These are phyloP conservation scores for Ptychadena robeensis DNA, from an alignment of 2,797 vertebrate genomes.

Conservation along the genomic window DNA sequence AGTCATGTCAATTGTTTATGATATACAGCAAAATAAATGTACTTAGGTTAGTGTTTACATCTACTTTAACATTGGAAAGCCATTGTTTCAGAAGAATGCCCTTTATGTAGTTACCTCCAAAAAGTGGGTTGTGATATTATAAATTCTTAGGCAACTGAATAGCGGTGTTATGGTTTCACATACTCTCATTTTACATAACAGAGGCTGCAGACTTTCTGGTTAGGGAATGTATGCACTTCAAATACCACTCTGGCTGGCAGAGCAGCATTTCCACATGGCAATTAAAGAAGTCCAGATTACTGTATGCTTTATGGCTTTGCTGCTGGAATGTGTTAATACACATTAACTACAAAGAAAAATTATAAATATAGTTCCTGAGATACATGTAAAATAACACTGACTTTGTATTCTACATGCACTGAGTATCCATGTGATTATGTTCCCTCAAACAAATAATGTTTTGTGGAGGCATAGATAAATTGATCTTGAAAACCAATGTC, in stretches of 20 bases:
- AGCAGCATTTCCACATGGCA: background rate
- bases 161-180: background rate
- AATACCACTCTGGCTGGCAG: background rate
- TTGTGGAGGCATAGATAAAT: background rate
- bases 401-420: background rate
- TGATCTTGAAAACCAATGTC: background rate
- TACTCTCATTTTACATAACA: background rate
- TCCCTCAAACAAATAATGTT: no score
- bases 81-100: no score
- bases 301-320: background rate
- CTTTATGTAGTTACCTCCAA: no score
- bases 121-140: no score
- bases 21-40: no score
- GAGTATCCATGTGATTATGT: background rate
- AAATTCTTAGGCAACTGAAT: background rate
- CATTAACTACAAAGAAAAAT: background rate
- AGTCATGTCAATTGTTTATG: no score
- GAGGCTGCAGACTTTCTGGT: background rate
- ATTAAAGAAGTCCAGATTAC: background rate
- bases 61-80: no score
- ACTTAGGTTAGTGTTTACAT: no score
- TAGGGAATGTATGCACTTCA: background rate
- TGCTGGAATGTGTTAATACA: constrained; percentile 3
- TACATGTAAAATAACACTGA: background rate
- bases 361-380: background rate